Base-by-base conservation (phyloP, 2,888 invertebrate species). In the Nemotelus nigrinus region DNA sequence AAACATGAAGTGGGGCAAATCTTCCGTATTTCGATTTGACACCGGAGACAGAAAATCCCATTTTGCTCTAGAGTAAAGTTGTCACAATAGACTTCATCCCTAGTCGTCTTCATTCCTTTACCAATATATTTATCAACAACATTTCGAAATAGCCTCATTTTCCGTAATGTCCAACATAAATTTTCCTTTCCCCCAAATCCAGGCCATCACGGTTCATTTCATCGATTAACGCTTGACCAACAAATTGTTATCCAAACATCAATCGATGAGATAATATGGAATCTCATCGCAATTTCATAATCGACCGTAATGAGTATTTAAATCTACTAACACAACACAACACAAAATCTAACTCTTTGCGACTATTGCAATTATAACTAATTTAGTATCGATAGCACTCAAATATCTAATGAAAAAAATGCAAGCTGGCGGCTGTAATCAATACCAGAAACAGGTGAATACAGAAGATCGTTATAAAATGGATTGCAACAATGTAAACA, bases 241-340 rank as follows among this genome's bases (percentile, higher is more conserved):
- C 2, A 39, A 10, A 55, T 55, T 7, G 55, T 70, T 70, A 70
- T 70, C 55, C 41, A 53, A 43, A 43, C 67, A 53, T 7, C 41
- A 50, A 7, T 41, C 67, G 41, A 53, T 70, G 70, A 70, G 70
- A 70, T 70, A 70, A 70, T 70, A 41, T 5, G n/a, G 10, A 39
- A 70, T 70, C 45, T 48, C 25, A 45, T 67, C 48, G 4, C 55
- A 60, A 70, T 70, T 70, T 70, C 70, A 70, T 70, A 70, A 70
- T 53, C 53, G 10, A 65, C 44, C 8, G 41, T 43, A 63, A 63
- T 58, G 44, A 45, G 2, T 47, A 45, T 10, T 4, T 65, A 39
- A 65, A 8, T 10, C 10, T 47, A 10, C 65, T 41, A 65, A n/a
- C 47, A 47, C 45, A 39, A n/a, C 47, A 47, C 45, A 39, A 41